Percentiles rank a stretch among this genome's conserved stretches.
Conservation (phyloP, 2,888 invertebrate species). For the Linyphia triangularis region DNA sequence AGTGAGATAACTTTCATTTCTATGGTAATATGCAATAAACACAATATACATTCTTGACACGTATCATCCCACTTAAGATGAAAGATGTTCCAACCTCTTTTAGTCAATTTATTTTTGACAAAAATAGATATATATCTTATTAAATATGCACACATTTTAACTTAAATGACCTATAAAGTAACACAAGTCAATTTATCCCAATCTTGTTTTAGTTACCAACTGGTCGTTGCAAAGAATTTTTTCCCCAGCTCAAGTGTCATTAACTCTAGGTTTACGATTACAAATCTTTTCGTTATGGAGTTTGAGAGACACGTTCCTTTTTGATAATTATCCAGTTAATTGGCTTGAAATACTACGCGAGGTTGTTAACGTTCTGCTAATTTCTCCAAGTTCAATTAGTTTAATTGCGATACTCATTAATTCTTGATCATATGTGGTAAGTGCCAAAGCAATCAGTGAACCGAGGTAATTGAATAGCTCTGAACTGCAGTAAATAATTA, state of each 20-base stretch:
- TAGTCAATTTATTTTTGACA: neutral
- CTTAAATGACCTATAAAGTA: neutral
- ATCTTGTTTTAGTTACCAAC: neutral
- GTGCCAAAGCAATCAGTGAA: constrained; percentile 51
- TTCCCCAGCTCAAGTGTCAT: constrained; percentile 1
- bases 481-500: constrained; percentile 27
- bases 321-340: constrained; percentile 61
- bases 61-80: too few species aligned
- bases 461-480: constrained; percentile 49
- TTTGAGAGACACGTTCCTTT: constrained; percentile 23
- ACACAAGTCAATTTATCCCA: neutral
- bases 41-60: too few species aligned
- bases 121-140: neutral
- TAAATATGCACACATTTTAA: neutral
- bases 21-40: too few species aligned
- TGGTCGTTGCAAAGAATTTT: neutral
- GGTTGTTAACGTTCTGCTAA: constrained; percentile 61
- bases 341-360: constrained; percentile 59
- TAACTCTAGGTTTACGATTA: constrained; percentile 39
- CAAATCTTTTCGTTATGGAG: constrained; percentile 39
- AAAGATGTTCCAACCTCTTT: too few species aligned
- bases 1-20: too few species aligned
- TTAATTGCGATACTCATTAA: constrained; percentile 67
- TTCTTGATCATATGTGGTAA: constrained; percentile 51
- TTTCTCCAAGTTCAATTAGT: constrained; percentile 63